A percentile compares a stretch with the other conserved stretches of the same genome.
These are phyloP conservation scores for Hypanus sabinus DNA, from an alignment of 2,113 vertebrate genomes.

Conservation along the genomic window DNA sequence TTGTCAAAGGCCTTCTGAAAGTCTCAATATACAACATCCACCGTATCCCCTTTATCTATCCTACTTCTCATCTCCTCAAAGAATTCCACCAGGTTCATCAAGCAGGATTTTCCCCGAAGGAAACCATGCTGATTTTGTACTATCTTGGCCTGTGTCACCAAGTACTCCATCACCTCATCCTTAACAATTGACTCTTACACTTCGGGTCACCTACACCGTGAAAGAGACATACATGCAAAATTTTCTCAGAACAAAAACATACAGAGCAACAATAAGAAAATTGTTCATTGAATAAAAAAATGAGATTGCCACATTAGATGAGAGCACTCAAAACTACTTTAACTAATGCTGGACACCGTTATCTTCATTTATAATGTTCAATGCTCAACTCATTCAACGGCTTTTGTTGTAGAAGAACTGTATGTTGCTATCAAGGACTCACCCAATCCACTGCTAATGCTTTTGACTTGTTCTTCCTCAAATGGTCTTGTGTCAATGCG, in stretches of 20 bases:
- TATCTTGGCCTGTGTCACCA: too few relatives aligned
- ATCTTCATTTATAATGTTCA: neutral
- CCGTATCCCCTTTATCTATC: too few relatives aligned
- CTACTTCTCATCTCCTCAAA: too few relatives aligned
- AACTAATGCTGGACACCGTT: neutral
- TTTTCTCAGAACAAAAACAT: neutral
- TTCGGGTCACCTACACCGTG: too few relatives aligned
- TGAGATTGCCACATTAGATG: neutral
- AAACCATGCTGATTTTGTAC: too few relatives aligned
- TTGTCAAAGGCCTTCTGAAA: too few relatives aligned
- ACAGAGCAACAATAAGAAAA: neutral
- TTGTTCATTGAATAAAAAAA: neutral
- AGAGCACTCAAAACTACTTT: neutral
- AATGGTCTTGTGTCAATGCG: constrained; percentile 28
- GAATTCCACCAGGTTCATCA: too few relatives aligned
- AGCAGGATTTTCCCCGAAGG: too few relatives aligned
- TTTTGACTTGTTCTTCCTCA: constrained; percentile 44
- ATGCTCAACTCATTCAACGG: neutral
- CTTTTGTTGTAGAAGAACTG: neutral
- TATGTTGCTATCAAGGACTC: neutral
- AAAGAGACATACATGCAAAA: too few relatives aligned
- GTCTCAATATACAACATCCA: too few relatives aligned
- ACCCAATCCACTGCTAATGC: constrained; percentile 52
- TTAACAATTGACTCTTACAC: too few relatives aligned
- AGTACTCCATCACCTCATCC: too few relatives aligned